Percentiles rank a stretch among this genome's conserved stretches.
These are phyloP conservation scores for Melanotaenia parkinsoni DNA, from an alignment of 2,797 vertebrate species.

Conservation along the genomic window DNA sequence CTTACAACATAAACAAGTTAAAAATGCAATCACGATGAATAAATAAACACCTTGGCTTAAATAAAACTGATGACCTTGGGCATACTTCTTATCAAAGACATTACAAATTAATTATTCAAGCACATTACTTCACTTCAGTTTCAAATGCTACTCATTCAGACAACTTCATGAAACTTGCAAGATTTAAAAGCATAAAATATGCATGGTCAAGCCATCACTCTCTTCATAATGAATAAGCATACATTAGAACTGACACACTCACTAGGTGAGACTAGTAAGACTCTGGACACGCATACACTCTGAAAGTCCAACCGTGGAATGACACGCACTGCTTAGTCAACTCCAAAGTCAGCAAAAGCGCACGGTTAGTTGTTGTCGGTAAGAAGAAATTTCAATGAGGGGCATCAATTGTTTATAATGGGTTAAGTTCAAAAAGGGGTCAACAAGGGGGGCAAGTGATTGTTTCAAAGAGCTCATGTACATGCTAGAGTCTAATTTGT, in stretches of 20 bases:
- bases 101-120: slow-evolving; percentile 81
- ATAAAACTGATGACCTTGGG: slow-evolving; percentile 74
- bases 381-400: slow-evolving; percentile 32
- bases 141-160: slow-evolving; percentile 84
- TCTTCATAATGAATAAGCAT: slow-evolving; percentile 82
- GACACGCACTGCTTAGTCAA: too few relatives aligned
- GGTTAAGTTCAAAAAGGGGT: slow-evolving; percentile 49
- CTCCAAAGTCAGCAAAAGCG: slow-evolving; percentile 59
- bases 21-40: slow-evolving; percentile 42
- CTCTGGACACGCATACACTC: slow-evolving; percentile 20
- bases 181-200: slow-evolving; percentile 80
- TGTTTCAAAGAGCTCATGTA: slow-evolving; percentile 11
- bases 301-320: too few relatives aligned
- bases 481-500: slow-evolving; percentile 16
- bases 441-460: slow-evolving; percentile 19
- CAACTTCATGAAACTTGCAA: slow-evolving; percentile 86
- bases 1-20: slow-evolving; percentile 20
- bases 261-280: slow-evolving; percentile 47
- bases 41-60: slow-evolving; percentile 45
- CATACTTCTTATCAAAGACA: slow-evolving; percentile 77
- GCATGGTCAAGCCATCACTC: slow-evolving; percentile 75
- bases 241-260: slow-evolving; percentile 79
- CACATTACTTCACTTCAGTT: slow-evolving; percentile 77
- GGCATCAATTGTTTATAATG: slow-evolving; percentile 41
- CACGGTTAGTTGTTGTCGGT: slow-evolving; percentile 21